Evolutionary conservation across 2,113 vertebrate species (phyloP), one percentile per base, ranked within the genome.

Genomic region (Siniperca knerii): DNA sequence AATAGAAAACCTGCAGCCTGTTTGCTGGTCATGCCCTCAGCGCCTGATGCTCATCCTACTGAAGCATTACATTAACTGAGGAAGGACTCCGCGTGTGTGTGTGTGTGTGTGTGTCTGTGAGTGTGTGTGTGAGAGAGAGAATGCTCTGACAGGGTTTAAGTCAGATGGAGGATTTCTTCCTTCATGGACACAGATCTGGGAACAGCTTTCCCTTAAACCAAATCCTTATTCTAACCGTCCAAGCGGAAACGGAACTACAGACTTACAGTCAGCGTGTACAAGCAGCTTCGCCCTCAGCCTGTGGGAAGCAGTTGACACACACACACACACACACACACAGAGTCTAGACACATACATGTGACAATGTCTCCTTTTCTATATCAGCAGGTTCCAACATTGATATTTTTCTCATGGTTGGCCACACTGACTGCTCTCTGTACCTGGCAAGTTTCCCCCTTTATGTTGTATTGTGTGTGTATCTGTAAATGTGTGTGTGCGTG

Each of bases 31-130:
- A 71, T 88, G 88, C 84, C 87, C 88, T 82, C 60, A 65, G 85
- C 16, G 57, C 67, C 72, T 75, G 82, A 77, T 86, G 88, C 81
- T 90, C 87, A 82, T 83, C 75, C 80, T 76, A 85, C 87, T 90
- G 84, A 85, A 89, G 88, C 87, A 85, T 90, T 84, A 89, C 91
- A 93, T 94, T 90, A 93, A 90, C 87, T 79, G 48, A 77, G 71
- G 50, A 68, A 68, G 64, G 48, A 74, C 35, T 84, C 71, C 58
- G 60, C 42, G 50, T 86, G n/a, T 77, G 35, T 72, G 66, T 72
- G 65, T 46, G 68, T 55, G 67, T 58, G 82, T 20, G 64, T 58
- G 77, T 54, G 52, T 44, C 65, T 18, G 48, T 18, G 72, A 33
- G 66, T 72, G 65, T n/a, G 70, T 40, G 58, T 15, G 44, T 23